Evolutionary conservation across 1,140 invertebrate genomes (phyloP).

Genomic region (Caenorhabditis brenneri): DNA sequence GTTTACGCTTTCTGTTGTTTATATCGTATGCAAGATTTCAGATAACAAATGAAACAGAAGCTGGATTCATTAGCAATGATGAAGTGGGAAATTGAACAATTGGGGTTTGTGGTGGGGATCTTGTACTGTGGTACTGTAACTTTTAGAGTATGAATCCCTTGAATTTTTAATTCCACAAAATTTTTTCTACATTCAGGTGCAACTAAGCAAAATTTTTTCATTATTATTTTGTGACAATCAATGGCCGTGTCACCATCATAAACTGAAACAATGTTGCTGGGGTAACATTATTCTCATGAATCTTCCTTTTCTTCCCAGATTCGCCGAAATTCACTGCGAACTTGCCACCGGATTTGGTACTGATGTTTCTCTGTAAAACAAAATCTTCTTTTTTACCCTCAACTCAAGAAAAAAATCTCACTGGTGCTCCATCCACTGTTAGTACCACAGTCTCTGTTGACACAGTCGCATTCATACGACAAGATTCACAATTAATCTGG

Average conservation of each 20-base stretch:
- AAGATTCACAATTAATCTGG: constrained; percentile 10
- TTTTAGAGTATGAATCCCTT: too few relatives aligned
- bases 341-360: background rate
- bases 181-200: too few relatives aligned
- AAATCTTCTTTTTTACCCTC: background rate
- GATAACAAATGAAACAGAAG: constrained; percentile 32
- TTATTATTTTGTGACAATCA: constrained; percentile 30
- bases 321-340: constrained; percentile 1
- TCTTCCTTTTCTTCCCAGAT: background rate
- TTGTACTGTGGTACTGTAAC: too few relatives aligned
- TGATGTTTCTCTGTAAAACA: background rate
- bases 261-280: constrained; percentile 15
- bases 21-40: background rate
- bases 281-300: background rate
- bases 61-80: background rate
- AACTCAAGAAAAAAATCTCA: background rate
- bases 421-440: background rate
- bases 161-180: too few relatives aligned
- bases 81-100: background rate
- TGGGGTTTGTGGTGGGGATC: background rate
- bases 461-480: background rate
- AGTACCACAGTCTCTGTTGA: background rate
- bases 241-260: background rate
- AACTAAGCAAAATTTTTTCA: too few relatives aligned
- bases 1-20: constrained; percentile 21